Evolutionary conservation across 2,113 vertebrate species (phyloP).

Genomic region (Dasyurus viverrinus): DNA sequence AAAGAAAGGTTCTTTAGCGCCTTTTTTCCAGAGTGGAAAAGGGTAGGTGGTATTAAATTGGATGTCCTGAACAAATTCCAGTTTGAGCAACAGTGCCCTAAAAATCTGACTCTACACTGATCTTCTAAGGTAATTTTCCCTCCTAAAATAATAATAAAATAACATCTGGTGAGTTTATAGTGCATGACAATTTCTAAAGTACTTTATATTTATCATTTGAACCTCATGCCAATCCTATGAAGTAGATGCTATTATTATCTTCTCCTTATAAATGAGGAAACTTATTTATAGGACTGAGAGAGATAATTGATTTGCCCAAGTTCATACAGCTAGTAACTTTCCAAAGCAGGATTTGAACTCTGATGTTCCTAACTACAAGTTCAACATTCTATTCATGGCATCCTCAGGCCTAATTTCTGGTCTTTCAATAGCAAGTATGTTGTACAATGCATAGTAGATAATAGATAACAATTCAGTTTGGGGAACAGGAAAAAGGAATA

Average conservation of each 20-base stretch:
- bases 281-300: background rate
- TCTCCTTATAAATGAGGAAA: background rate
- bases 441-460: background rate
- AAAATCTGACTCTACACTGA: background rate
- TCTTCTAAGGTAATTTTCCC: background rate
- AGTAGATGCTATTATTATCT: background rate
- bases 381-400: background rate
- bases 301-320: background rate
- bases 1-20: conserved; percentile 32
- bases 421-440: background rate
- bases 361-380: background rate
- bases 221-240: background rate
- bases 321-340: background rate
- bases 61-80: background rate
- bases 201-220: background rate
- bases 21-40: background rate
- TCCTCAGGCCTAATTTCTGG: background rate
- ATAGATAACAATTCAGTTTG: background rate
- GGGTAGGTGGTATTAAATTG: background rate
- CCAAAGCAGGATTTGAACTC: background rate
- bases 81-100: background rate
- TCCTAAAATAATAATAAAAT: background rate
- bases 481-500: background rate
- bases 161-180: background rate
- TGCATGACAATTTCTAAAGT: background rate